These are phyloP conservation scores for Bembecia ichneumoniformis DNA, from an alignment of 2,888 invertebrate genomes.

Conservation along the genomic window DNA sequence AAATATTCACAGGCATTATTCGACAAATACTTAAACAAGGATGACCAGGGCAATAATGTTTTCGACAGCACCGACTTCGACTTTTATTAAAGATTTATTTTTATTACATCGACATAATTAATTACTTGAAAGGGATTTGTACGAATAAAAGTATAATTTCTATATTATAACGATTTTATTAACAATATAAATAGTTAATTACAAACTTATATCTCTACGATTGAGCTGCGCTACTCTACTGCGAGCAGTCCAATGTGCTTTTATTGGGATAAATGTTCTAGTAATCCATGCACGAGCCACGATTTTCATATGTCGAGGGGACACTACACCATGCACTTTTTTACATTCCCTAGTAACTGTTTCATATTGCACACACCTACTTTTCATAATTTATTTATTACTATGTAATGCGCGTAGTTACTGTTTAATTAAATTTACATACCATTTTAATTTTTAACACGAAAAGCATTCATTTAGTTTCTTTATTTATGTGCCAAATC, in stretches of 20 bases:
- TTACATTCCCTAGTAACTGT: conserved; percentile 4
- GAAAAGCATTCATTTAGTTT: conserved; percentile 23
- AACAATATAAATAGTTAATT: conserved; percentile 72
- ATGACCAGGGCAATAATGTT: conserved; percentile 10
- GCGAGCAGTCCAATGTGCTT: conserved; percentile 68
- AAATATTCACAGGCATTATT: conserved; percentile 15
- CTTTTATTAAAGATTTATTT: too few relatives aligned
- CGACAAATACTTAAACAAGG: conserved; percentile 2
- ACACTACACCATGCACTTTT: conserved; percentile 49
- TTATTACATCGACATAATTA: too few relatives aligned
- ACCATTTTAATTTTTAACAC: conserved; percentile 13
- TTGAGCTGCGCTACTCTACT: conserved; percentile 71
- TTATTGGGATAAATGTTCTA: conserved; percentile 18
- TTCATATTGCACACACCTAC: neutral
- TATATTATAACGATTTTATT: conserved; percentile 71
- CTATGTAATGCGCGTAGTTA: neutral
- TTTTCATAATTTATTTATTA: neutral
- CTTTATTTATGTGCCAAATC: conserved; percentile 38
- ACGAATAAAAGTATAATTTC: conserved; percentile 23
- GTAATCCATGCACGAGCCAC: conserved; percentile 20
- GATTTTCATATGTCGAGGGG: conserved; percentile 20
- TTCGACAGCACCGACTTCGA: conserved; percentile 12
- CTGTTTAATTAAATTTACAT: neutral
- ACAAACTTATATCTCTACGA: conserved; percentile 67
- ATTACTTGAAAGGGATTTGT: too few relatives aligned